Conservation (phyloP, 2,797 vertebrate genomes). For the Loris lydekkerianus region DNA sequence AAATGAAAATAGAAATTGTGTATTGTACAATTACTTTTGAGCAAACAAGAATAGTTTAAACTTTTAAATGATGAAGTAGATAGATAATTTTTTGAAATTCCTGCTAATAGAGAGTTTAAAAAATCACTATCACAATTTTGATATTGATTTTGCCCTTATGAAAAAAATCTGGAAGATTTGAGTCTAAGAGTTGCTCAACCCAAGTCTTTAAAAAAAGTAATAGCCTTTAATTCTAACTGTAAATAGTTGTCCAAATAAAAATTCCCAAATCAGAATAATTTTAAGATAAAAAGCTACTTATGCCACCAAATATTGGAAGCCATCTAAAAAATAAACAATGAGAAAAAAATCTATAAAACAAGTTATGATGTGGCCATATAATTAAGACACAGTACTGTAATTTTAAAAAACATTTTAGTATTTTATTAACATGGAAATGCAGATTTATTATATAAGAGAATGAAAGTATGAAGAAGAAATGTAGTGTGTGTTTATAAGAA, state of each 20-base stretch:
- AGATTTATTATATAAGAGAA: background rate
- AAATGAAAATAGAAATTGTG: background rate
- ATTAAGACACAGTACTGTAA: background rate
- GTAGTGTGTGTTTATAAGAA: background rate
- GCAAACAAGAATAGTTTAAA: background rate
- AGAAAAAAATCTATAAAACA: conserved; percentile 24
- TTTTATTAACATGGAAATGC: conserved; percentile 6
- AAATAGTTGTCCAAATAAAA: conserved; percentile 7
- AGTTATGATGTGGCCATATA: background rate
- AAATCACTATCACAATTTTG: conserved; percentile 23
- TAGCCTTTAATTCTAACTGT: conserved; percentile 25
- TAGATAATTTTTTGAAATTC: background rate
- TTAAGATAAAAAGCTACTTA: conserved; percentile 45
- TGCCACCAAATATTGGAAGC: background rate
- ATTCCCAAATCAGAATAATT: conserved; percentile 47
- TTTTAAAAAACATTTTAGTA: conserved; percentile 54
- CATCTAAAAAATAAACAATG: conserved; percentile 42
- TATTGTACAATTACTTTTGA: background rate
- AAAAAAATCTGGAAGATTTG: conserved; percentile 38
- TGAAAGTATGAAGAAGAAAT: conserved; percentile 44
- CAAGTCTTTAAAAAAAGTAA: conserved; percentile 43
- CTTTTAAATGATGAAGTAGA: conserved; percentile 36
- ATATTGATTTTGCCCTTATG: background rate
- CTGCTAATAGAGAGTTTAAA: conserved; percentile 18
- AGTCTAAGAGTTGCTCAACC: background rate